phyloP scores from a whole-genome alignment of 2,888 invertebrate species.

The Apotomis capreana region DNA sequence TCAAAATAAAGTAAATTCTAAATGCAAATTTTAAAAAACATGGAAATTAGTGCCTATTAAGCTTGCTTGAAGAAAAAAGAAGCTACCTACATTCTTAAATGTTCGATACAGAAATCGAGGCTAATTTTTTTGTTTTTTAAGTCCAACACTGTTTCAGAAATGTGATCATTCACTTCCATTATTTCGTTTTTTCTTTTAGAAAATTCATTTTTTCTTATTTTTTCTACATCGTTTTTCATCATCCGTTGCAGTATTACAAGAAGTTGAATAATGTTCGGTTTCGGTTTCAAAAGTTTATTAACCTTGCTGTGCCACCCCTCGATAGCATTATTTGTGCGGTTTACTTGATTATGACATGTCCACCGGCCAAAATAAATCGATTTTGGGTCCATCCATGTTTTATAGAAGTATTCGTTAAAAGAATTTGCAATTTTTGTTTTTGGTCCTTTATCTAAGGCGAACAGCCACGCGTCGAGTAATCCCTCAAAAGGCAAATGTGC shows the following conservation, averaged over 20 bases:
- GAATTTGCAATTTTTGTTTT: conserved; percentile 2
- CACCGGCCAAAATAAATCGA: conserved; percentile 12
- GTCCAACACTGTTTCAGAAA: conserved; percentile 7
- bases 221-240: conserved; percentile 4
- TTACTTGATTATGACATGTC: conserved; percentile 11
- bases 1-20: no score
- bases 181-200: conserved; percentile 7
- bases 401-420: conserved; percentile 4
- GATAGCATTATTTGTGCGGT: conserved; percentile 13
- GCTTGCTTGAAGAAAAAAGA: no score
- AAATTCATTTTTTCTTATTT: neutral
- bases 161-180: conserved; percentile 4
- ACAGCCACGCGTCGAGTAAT: conserved; percentile 3
- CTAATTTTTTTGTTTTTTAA: neutral
- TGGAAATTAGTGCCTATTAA: no score
- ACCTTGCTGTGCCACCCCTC: conserved; percentile 13
- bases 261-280: conserved; percentile 1
- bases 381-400: conserved; percentile 11
- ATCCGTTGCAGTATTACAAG: neutral
- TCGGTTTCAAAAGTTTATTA: conserved; percentile 12
- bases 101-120: conserved; percentile 1
- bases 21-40: no score
- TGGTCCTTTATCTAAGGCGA: conserved; percentile 2
- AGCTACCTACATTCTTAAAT: no score
- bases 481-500: no score